These are phyloP conservation scores for Bubo blakistoni DNA, from an alignment of 2,113 vertebrate genomes.

Conservation along the genomic window DNA sequence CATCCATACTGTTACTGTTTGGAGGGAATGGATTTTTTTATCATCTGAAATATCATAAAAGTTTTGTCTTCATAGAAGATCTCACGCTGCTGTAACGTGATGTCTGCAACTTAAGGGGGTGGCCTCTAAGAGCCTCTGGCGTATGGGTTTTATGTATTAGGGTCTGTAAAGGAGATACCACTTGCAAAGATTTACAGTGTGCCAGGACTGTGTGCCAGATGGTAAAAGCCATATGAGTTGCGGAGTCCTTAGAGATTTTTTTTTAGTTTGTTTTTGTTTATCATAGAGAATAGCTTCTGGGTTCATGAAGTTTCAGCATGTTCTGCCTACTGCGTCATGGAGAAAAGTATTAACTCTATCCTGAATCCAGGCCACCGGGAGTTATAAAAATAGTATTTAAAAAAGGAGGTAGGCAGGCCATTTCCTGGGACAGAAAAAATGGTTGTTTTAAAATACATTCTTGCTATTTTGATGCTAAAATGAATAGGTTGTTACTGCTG, in stretches of 20 bases:
- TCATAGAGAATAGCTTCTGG: conserved; percentile 40
- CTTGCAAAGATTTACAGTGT: conserved; percentile 55
- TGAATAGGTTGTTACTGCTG: neutral
- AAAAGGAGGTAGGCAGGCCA: conserved; percentile 37
- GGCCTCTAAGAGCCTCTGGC: neutral
- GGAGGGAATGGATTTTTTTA: neutral
- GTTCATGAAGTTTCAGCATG: conserved; percentile 62
- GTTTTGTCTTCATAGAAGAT: neutral
- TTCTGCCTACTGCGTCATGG: conserved; percentile 56
- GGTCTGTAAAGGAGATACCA: conserved; percentile 36
- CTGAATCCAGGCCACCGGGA: conserved; percentile 36
- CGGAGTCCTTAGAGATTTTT: neutral
- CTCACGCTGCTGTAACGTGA: neutral
- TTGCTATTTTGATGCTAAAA: conserved; percentile 22
- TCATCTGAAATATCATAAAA: neutral
- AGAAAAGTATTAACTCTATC: conserved; percentile 66
- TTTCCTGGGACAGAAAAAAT: conserved; percentile 36
- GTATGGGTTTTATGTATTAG: conserved; percentile 33
- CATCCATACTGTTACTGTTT: neutral
- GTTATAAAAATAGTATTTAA: conserved; percentile 55
- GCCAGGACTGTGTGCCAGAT: conserved; percentile 60
- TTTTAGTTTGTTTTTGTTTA: conserved; percentile 70
- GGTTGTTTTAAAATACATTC: conserved; percentile 37
- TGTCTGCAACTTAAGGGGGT: neutral
- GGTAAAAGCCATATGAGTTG: conserved; percentile 49